Percentiles rank a stretch among this genome's conserved stretches.
phyloP scores from a whole-genome alignment of 2,888 invertebrate species.

The Drosophila mimica region DNA sequence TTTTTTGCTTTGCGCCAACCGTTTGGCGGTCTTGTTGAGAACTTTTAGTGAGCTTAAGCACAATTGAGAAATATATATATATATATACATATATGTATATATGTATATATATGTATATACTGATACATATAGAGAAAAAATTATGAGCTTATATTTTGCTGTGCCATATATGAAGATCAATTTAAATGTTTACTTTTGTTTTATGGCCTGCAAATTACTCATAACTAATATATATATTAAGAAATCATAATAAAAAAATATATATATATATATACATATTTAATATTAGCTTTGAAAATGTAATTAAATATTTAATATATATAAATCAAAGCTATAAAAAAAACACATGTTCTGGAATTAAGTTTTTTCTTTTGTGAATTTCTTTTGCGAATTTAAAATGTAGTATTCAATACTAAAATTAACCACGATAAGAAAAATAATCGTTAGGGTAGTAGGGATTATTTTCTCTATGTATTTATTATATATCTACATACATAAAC shows the following conservation, averaged over 20 bases:
- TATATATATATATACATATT: not conserved
- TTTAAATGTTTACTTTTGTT: not conserved
- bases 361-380: not conserved
- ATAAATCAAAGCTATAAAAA: not conserved
- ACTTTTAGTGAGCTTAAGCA: slow-evolving; percentile 44
- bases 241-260: not conserved
- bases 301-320: not conserved
- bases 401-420: too few species aligned
- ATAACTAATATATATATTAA: not conserved
- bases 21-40: slow-evolving; percentile 28
- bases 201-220: not conserved
- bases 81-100: not conserved
- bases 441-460: not conserved
- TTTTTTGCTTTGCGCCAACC: slow-evolving; percentile 11
- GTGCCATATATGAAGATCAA: not conserved
- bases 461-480: not conserved
- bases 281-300: not conserved
- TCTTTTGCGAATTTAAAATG: too few species aligned
- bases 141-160: not conserved
- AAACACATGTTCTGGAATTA: not conserved
- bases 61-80: slow-evolving; percentile 26
- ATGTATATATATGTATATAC: not conserved
- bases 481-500: not conserved
- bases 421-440: too few species aligned
- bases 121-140: not conserved